These are phyloP conservation scores for Mycogona germanica DNA, from an alignment of 2,888 invertebrate species.

Conservation along the genomic window DNA sequence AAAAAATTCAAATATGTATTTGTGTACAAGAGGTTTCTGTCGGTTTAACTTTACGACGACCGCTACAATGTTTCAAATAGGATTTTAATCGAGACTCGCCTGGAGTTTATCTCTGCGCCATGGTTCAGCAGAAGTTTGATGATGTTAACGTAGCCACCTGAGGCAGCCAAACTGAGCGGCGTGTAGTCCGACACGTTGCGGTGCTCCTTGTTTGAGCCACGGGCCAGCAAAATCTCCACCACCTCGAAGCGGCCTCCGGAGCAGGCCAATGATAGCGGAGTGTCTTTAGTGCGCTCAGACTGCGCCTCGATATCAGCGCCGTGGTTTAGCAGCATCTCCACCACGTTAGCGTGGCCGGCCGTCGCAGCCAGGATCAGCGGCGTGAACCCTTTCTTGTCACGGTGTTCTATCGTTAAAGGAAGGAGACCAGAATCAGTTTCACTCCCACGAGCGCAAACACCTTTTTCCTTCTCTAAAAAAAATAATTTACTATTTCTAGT, in stretches of 20 bases:
- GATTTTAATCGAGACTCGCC: constrained; percentile 29
- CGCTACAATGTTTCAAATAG: not conserved
- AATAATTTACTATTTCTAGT: no score
- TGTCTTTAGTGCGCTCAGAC: constrained; percentile 97
- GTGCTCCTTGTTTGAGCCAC: constrained; percentile 93
- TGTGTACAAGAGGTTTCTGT: not conserved
- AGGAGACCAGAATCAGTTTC: no score
- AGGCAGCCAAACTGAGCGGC: constrained; percentile 94
- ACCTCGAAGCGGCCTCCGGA: constrained; percentile 92
- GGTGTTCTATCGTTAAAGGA: constrained; percentile 82
- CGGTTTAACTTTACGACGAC: not conserved
- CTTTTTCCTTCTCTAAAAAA: no score
- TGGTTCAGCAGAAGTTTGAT: constrained; percentile 84
- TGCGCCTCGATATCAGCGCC: constrained; percentile 98
- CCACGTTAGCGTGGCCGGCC: constrained; percentile 84
- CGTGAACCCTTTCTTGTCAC: constrained; percentile 98
- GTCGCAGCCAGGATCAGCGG: constrained; percentile 95
- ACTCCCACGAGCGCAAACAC: not conserved
- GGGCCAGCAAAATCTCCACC: constrained; percentile 75
- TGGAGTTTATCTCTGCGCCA: constrained; percentile 96
- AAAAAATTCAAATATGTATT: constrained; percentile 19
- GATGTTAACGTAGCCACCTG: constrained; percentile 97
- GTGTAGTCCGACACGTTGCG: constrained; percentile 99
- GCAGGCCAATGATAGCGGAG: constrained; percentile 92
- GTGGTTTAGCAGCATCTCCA: constrained; percentile 83